Evolutionary conservation across 2,113 vertebrate species (phyloP).

Genomic region (Neodontobutis hainanensis): DNA sequence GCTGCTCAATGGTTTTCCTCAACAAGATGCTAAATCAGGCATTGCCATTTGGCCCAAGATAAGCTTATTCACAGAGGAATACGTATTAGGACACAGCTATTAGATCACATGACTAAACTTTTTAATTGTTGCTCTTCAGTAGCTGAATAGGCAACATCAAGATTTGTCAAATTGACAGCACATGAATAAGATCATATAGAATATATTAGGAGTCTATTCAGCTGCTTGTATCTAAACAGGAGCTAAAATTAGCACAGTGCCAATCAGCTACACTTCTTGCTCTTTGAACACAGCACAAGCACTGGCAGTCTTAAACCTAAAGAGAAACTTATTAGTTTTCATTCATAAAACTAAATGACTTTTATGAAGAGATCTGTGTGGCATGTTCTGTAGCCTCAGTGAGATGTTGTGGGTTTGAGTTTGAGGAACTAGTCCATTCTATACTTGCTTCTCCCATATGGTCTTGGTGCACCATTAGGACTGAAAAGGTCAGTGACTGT

Average conservation of each 20-base stretch:
- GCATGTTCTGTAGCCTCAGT: background rate
- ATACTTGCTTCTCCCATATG: background rate
- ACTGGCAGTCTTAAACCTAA: background rate
- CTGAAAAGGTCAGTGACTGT: conserved; percentile 40
- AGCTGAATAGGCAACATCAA: conserved; percentile 2
- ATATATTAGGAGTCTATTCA: background rate
- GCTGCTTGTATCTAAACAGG: conserved; percentile 3
- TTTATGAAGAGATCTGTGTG: background rate
- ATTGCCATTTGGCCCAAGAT: conserved; percentile 17
- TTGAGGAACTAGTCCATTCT: background rate
- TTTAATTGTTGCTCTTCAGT: conserved; percentile 10
- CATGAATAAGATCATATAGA: conserved; percentile 8
- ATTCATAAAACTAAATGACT: background rate
- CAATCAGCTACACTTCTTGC: background rate
- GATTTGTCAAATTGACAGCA: conserved; percentile 4
- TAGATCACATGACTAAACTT: background rate
- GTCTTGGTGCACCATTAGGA: background rate
- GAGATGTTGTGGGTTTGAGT: no score
- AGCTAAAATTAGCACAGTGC: background rate
- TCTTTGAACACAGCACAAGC: background rate
- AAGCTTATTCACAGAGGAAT: conserved; percentile 30
- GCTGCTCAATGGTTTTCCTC: conserved; percentile 16
- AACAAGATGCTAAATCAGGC: conserved; percentile 21
- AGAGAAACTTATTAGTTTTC: background rate
- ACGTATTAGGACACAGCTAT: background rate